These are phyloP conservation scores for Copsychus sechellarum DNA, from an alignment of 2,113 vertebrate genomes.

Conservation along the genomic window DNA sequence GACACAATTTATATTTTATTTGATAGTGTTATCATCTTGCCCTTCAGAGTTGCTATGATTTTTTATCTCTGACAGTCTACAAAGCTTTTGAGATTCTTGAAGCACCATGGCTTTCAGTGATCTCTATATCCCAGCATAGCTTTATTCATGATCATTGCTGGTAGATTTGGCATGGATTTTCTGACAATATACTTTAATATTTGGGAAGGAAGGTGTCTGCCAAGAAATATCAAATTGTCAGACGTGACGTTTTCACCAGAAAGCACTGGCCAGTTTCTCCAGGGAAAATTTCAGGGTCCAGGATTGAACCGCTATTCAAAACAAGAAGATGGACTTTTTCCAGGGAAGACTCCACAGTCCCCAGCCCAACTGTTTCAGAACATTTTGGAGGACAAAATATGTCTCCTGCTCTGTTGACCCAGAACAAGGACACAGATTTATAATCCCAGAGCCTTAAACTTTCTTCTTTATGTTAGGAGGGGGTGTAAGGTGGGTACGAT, in stretches of 20 bases:
- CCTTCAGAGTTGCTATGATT: neutral
- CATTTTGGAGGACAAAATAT: neutral
- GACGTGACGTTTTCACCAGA: neutral
- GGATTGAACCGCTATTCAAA: neutral
- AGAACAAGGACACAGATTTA: neutral
- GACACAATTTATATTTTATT: neutral
- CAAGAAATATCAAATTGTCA: neutral
- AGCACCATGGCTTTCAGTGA: neutral
- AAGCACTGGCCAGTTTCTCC: neutral
- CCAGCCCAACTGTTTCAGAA: neutral
- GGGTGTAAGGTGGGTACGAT: accelerated
- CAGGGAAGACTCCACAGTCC: neutral
- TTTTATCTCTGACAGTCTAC: neutral
- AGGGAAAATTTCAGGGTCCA: neutral
- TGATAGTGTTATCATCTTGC: neutral
- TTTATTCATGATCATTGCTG: accelerated
- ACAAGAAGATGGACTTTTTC: neutral
- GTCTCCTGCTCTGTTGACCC: neutral
- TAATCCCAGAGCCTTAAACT: neutral
- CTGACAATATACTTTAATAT: neutral
- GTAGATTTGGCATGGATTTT: neutral
- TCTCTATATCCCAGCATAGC: neutral
- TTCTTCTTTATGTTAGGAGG: neutral
- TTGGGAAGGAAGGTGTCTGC: neutral
- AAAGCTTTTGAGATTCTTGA: neutral